phyloP scores from a whole-genome alignment of 2,797 vertebrate species.

The Lacerta viridis region DNA sequence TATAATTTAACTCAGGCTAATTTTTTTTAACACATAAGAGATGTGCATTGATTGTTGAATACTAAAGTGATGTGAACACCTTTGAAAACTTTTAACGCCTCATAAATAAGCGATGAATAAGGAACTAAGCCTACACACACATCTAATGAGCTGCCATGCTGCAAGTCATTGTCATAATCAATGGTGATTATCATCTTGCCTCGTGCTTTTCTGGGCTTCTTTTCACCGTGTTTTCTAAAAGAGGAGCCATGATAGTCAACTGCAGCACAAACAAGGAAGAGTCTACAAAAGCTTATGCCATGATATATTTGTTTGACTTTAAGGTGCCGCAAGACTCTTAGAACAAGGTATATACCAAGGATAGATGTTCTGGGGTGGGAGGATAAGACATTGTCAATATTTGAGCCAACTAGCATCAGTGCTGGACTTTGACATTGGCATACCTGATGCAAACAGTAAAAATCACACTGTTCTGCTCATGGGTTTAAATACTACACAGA shows the following conservation, averaged over 20 bases:
- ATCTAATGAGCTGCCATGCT: constrained; percentile 64
- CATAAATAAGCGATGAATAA: constrained; percentile 76
- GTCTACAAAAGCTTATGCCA: background rate
- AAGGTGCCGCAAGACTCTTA: background rate
- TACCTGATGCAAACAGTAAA: background rate
- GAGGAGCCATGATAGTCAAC: too few relatives aligned
- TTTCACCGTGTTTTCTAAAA: background rate
- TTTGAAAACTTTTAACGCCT: constrained; percentile 68
- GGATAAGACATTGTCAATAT: background rate
- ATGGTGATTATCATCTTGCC: constrained; percentile 43
- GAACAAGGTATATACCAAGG: background rate
- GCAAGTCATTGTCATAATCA: constrained; percentile 55
- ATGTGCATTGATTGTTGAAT: constrained; percentile 59
- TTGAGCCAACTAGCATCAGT: background rate
- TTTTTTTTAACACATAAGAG: constrained; percentile 31
- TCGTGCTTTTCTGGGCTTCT: constrained; percentile 28
- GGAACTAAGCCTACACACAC: constrained; percentile 59
- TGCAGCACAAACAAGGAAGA: too few relatives aligned
- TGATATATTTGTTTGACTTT: too few relatives aligned
- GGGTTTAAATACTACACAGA: background rate
- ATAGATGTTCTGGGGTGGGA: too few relatives aligned
- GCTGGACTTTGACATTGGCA: background rate
- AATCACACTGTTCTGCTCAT: background rate
- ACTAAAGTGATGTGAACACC: constrained; percentile 65
- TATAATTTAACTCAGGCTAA: constrained; percentile 73